These are phyloP conservation scores for Jordanella pulchra DNA, from an alignment of 2,797 vertebrate species.

Conservation along the genomic window DNA sequence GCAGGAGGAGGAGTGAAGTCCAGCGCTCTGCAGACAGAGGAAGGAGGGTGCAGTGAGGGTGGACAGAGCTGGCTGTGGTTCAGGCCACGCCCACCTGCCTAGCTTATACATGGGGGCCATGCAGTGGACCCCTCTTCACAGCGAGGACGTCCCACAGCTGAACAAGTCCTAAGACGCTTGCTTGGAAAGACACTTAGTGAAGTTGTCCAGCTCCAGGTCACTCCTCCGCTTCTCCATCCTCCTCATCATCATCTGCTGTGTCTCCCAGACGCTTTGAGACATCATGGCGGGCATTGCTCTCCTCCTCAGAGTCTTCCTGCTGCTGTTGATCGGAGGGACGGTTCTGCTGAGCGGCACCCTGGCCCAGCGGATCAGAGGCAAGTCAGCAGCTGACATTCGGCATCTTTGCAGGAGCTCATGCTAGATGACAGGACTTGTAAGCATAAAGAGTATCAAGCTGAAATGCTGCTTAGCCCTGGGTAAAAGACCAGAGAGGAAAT, in stretches of 20 bases:
- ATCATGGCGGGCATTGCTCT: constrained; percentile 42
- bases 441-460: too few relatives aligned
- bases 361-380: constrained; percentile 54
- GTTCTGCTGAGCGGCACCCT: constrained; percentile 26
- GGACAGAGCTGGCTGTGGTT: constrained; percentile 12
- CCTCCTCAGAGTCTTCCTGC: constrained; percentile 36
- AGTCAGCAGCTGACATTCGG: constrained; percentile 27
- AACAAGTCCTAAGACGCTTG: constrained; percentile 51
- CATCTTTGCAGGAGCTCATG: background rate
- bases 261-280: constrained; percentile 24
- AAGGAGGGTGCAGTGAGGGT: constrained; percentile 5
- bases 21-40: constrained; percentile 2
- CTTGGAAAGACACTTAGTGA: constrained; percentile 36
- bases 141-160: constrained; percentile 43
- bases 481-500: too few relatives aligned
- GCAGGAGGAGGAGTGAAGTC: constrained; percentile 2
- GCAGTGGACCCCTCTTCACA: constrained; percentile 39
- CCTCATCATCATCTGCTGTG: background rate
- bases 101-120: constrained; percentile 65
- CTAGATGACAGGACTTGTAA: too few relatives aligned
- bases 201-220: constrained; percentile 56
- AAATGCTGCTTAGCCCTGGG: too few relatives aligned
- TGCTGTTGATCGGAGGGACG: constrained; percentile 40
- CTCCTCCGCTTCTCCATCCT: constrained; percentile 21
- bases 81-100: constrained; percentile 28